Base-by-base conservation (phyloP, 2,888 invertebrate species). In the Coleophora deauratella region DNA sequence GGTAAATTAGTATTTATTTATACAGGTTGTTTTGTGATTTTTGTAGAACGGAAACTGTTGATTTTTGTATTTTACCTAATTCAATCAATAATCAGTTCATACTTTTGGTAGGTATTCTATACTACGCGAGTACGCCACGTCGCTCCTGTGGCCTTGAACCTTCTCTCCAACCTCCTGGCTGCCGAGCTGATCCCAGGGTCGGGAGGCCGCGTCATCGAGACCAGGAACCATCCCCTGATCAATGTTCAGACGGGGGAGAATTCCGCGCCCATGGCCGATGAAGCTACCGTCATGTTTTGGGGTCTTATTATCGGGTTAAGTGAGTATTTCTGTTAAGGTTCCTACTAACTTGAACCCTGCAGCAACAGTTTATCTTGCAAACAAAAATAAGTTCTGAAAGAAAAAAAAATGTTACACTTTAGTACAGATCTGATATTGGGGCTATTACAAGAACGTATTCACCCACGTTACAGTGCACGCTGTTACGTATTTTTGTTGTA, bases 71-170 rank as follows among this genome's bases (percentile, higher is more conserved):
- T 15, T 4, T 10, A n/a, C 38, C 9, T n/a, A n/a, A n/a, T n/a
- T n/a, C n/a, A n/a, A n/a, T n/a, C n/a, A n/a, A n/a, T n/a, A n/a
- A n/a, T n/a, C n/a, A n/a, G n/a, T n/a, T n/a, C n/a, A n/a, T n/a
- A n/a, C n/a, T n/a, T n/a, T n/a, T n/a, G n/a, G 2, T 53, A 81
- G 78, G 55, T 68, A 0, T 52, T 87, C 9, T 90, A 72, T 62
- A 88, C 88, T 1, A 86, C 86, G 1, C 60, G 73, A n/a, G 70
- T 87, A 0, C 70, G 76, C 0, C 89, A 89, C 66, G 77, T 88
- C 35, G 73, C 88, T 8, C 88, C 90, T 0, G 72, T 87, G 2
- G 82, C 85, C 0, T 49, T 89, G 12, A 87, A 87, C 66, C 44
- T 87, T 42, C 50, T 88, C 3, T 61, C 79, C 21, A 89, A 89